Conservation (phyloP, 2,113 vertebrate species). For the Actenoides lindsayi region DNA sequence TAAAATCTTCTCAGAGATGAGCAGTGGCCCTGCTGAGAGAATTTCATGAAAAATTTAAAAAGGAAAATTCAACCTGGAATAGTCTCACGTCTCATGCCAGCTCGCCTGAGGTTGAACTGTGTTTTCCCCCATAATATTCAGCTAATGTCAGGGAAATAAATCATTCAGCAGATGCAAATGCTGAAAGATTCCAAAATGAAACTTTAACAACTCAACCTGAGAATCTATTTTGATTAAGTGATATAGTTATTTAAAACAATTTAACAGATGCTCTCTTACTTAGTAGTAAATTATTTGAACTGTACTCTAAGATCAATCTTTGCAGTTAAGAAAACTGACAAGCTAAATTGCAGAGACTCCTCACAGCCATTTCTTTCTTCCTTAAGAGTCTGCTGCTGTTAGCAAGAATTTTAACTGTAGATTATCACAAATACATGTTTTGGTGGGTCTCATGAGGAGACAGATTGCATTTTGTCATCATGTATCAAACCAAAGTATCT, state of each 20-base stretch:
- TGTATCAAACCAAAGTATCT: neutral
- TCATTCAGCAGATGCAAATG: slow-evolving; percentile 83
- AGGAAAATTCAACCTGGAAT: slow-evolving; percentile 85
- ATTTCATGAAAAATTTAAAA: slow-evolving; percentile 94
- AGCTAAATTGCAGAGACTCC: neutral
- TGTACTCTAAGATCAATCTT: neutral
- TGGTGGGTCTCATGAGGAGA: neutral
- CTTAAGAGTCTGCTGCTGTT: neutral
- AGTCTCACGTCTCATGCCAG: slow-evolving; percentile 72
- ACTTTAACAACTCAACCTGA: neutral
- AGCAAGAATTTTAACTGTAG: neutral
- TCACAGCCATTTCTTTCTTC: neutral
- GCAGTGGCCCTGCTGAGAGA: slow-evolving; percentile 84
- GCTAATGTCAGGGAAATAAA: slow-evolving; percentile 84
- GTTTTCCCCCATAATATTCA: slow-evolving; percentile 78
- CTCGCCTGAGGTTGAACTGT: slow-evolving; percentile 78
- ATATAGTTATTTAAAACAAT: slow-evolving; percentile 56
- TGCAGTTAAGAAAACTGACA: neutral
- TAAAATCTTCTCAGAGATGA: slow-evolving; percentile 84
- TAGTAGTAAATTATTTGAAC: neutral
- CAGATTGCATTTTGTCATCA: neutral
- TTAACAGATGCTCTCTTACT: slow-evolving; percentile 21
- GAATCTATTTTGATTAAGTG: slow-evolving; percentile 58
- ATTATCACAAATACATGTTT: neutral
- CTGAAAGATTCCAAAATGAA: slow-evolving; percentile 59